Base-by-base conservation (phyloP, 1,140 invertebrate genomes). In the Eurosta solidaginis region DNA sequence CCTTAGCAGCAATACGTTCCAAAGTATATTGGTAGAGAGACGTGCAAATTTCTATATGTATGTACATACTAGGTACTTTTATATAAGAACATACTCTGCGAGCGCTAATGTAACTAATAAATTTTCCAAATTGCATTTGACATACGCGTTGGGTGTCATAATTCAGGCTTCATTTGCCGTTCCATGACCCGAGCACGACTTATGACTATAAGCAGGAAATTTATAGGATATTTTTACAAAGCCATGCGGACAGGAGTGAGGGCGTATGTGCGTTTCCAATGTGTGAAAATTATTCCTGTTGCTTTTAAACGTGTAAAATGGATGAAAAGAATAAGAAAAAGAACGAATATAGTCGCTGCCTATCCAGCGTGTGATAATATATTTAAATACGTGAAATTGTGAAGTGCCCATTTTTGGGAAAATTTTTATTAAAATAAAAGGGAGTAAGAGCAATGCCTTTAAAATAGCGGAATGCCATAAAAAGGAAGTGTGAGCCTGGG, bases 41-140 rank as follows among this genome's bases (percentile, higher is more conserved):
- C n/a, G n/a, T n/a, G n/a, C n/a, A n/a, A n/a, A n/a, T n/a, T n/a
- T n/a, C n/a, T n/a, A n/a, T n/a, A n/a, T n/a, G n/a, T n/a, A n/a
- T n/a, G n/a, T n/a, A n/a, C n/a, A n/a, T n/a, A n/a, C n/a, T n/a
- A n/a, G n/a, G n/a, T 20, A 22, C 59, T 40, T 22, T 33, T 29
- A 68, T 20, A 9, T 9, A 33, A 29, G 59, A 17, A 33, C n/a
- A n/a, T n/a, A n/a, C n/a, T n/a, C n/a, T 29, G 33, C 5, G 59
- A 68, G 40, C 59, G 22, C 59, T 68, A 68, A 68, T 68, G 59
- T 68, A 68, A 68, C 59, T 42, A 68, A 68, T 68, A 68, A 68
- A 68, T 68, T 68, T 20, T 68, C 59, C 59, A 68, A 68, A 68
- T 68, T 68, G 59, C 59, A 68, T 68, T 68, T 42, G 59, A 68